Conservation (phyloP, 2,113 vertebrate genomes). For the Pachycephala philippinensis region DNA sequence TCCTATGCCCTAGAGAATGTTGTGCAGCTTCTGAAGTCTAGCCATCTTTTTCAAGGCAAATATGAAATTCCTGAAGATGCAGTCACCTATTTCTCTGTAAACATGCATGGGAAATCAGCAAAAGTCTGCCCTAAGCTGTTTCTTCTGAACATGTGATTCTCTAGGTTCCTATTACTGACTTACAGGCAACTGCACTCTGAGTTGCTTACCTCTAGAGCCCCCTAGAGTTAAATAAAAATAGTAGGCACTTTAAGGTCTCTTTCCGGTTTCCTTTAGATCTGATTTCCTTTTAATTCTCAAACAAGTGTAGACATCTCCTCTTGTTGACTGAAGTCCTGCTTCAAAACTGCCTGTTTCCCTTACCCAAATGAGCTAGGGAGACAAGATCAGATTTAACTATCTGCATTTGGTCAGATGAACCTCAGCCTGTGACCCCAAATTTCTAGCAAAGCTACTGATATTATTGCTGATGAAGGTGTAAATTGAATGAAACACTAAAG, state of each 20-base stretch:
- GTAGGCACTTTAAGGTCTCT: not conserved
- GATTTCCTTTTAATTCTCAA: not conserved
- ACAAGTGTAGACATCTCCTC: not conserved
- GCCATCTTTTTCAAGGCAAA: not conserved
- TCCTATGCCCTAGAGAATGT: not conserved
- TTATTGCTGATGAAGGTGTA: not conserved
- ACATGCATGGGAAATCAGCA: not conserved
- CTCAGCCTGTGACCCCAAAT: fast-evolving
- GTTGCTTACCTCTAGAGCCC: not conserved
- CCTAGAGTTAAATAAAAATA: not conserved
- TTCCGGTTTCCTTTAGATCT: not conserved
- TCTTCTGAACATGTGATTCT: not conserved
- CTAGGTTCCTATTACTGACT: not conserved
- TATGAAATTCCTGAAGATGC: not conserved
- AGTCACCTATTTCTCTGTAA: not conserved
- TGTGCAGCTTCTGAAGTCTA: not conserved
- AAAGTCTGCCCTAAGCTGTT: not conserved
- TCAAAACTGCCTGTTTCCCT: not conserved
- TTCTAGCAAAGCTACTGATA: not conserved
- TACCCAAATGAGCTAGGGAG: not conserved
- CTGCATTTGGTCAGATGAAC: not conserved
- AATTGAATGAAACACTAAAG: not conserved
- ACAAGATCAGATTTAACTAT: not conserved
- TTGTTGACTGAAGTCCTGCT: not conserved
- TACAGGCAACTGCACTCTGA: not conserved